Evolutionary conservation across 2,797 vertebrate genomes (phyloP), one percentile per base, ranked within the genome.

Genomic region (Pangasius djambal): DNA sequence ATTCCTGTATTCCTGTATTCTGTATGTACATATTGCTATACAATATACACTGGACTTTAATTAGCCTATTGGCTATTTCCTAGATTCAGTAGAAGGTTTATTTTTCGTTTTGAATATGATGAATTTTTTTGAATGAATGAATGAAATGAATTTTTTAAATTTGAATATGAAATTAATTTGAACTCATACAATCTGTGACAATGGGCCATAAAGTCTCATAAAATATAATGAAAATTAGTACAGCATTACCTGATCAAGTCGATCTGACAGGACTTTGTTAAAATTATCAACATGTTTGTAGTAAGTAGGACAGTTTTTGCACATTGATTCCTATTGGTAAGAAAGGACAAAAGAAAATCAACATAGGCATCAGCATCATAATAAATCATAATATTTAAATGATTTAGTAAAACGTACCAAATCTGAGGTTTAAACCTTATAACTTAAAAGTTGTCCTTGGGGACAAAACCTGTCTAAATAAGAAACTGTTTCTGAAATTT

Each of bases 191-290:
- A 44, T 28, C 0, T 48, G 40, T 75, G 69, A 72, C 6, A 31
- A 13, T 31, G 65, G n/a, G n/a, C 15, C n/a, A 31, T 31, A 40
- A 72, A 6, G 31, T 22, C 7, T 74, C 37, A 4, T 48, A 48
- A 75, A 75, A 48, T 12, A 0, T 25, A 13, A 75, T 28, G 15
- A 31, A 31, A 75, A 22, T 31, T 18, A 31, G 9, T 20, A 59
- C 6, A 31, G 28, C 15, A n/a, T 74, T 79, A 91, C 90, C 89
- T 87, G 31, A 13, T 61, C 50, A 34, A 91, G 81, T 13, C 34
- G 13, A 67, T 1, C 16, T 7, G 15, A 2, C 5, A 91, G 48
- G 0, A 4, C n/a, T 20, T 44, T 31, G 16, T 6, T 44, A 20
- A n/a, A 55, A 9, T 44, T 44, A 44, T 44, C 44, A 7, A 1